These are phyloP conservation scores for Leptodactylus fuscus DNA, from an alignment of 2,113 vertebrate genomes.

Conservation along the genomic window DNA sequence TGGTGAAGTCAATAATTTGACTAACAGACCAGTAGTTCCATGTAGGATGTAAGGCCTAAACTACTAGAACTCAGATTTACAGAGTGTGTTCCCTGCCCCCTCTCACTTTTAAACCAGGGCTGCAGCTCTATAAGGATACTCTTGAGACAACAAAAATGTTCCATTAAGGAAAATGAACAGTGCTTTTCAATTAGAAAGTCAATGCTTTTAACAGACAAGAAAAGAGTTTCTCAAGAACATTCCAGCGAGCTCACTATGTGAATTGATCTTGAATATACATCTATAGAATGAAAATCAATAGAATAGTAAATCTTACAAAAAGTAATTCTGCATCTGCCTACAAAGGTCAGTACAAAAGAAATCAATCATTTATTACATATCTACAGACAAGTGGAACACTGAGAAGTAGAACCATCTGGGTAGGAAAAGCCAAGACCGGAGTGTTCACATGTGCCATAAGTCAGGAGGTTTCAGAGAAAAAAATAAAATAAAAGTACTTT, in stretches of 20 bases:
- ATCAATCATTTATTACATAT: not conserved
- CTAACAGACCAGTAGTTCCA: not conserved
- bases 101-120: conserved; percentile 10
- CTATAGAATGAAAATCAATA: conserved; percentile 1
- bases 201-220: conserved; percentile 34
- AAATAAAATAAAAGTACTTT: too few species aligned
- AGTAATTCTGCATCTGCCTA: not conserved
- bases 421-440: not conserved
- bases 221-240: conserved; percentile 8
- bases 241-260: not conserved
- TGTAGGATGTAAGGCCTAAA: not conserved
- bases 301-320: not conserved
- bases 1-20: not conserved
- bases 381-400: not conserved
- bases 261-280: not conserved
- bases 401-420: not conserved
- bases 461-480: too few species aligned
- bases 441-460: not conserved
- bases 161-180: conserved; percentile 34
- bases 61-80: not conserved
- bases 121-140: conserved; percentile 2
- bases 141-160: conserved; percentile 30
- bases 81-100: not conserved
- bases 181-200: conserved; percentile 10
- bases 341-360: not conserved